Conservation (phyloP, 2,888 invertebrate species). For the Napeogenes sylphis region DNA sequence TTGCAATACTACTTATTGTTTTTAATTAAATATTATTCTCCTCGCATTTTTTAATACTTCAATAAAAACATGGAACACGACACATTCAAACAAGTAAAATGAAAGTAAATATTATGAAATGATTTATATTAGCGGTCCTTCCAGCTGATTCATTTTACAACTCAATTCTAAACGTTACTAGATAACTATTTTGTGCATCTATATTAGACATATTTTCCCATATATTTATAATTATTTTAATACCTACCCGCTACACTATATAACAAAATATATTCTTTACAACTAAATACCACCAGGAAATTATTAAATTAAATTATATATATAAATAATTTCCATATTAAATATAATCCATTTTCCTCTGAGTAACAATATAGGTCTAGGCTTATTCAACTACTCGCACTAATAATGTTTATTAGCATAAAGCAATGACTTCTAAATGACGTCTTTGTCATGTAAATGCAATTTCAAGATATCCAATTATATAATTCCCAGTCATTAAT, state of each 20-base stretch:
- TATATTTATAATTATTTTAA: neutral
- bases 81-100: too few relatives aligned
- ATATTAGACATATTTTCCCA: too few relatives aligned
- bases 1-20: too few relatives aligned
- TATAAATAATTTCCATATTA: neutral
- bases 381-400: neutral
- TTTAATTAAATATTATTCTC: too few relatives aligned
- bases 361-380: neutral
- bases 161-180: too few relatives aligned
- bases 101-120: too few relatives aligned
- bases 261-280: neutral
- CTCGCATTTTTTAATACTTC: too few relatives aligned
- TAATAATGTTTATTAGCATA: neutral
- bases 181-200: slow-evolving; percentile 2
- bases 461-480: neutral
- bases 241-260: neutral
- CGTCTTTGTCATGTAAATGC: slow-evolving; percentile 1
- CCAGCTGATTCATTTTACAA: slow-evolving; percentile 4
- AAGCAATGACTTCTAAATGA: neutral
- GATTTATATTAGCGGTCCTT: slow-evolving; percentile 3
- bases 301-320: neutral
- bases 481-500: neutral
- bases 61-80: too few relatives aligned
- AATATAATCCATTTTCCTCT: neutral
- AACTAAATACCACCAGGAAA: neutral